These are phyloP conservation scores for Netelia virgata DNA, from an alignment of 2,888 invertebrate species.

Conservation along the genomic window DNA sequence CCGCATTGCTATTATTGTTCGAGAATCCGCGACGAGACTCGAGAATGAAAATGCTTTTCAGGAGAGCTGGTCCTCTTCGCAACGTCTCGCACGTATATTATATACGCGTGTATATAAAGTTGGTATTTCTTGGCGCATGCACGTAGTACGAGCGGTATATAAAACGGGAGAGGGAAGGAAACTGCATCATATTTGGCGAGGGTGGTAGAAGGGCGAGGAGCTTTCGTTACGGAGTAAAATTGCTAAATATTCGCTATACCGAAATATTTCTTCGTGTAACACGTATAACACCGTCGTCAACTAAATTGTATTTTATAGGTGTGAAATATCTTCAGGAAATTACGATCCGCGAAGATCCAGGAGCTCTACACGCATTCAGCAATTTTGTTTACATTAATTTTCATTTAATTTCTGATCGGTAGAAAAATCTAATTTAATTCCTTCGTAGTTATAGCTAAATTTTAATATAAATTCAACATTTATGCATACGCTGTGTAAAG, in stretches of 20 bases:
- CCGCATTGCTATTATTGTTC: slow-evolving; percentile 66
- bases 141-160: slow-evolving; percentile 18
- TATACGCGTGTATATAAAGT: neutral
- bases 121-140: slow-evolving; percentile 11
- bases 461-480: neutral
- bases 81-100: neutral
- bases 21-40: slow-evolving; percentile 60
- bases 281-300: too few species aligned
- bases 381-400: too few species aligned
- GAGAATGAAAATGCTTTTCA: slow-evolving; percentile 56
- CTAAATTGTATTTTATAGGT: too few species aligned
- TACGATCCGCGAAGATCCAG: too few species aligned
- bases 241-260: slow-evolving; percentile 26
- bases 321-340: too few species aligned
- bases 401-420: too few species aligned
- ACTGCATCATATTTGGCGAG: slow-evolving; percentile 10
- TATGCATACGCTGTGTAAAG: slow-evolving; percentile 13
- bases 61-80: slow-evolving; percentile 17
- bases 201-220: neutral
- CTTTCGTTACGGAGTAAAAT: neutral
- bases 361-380: too few species aligned
- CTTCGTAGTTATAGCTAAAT: too few species aligned
- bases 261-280: neutral
- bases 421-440: too few species aligned
- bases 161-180: slow-evolving; percentile 19